Evolutionary conservation across 2,888 invertebrate genomes (phyloP).

Genomic region (Cerastis leucographa): DNA sequence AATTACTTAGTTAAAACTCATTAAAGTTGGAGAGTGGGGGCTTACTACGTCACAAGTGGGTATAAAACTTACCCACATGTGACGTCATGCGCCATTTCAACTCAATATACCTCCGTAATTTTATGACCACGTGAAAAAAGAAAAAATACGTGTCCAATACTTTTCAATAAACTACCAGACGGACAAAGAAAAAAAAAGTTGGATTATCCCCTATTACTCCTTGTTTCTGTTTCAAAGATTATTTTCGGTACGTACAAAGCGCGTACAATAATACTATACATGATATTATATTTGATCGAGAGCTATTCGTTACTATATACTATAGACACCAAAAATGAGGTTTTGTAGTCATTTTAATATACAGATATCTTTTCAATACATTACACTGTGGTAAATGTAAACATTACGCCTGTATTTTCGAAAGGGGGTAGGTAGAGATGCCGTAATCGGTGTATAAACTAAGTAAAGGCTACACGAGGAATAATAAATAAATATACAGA

Average conservation of each 20-base stretch:
- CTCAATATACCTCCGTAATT: too few species aligned
- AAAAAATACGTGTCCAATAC: too few species aligned
- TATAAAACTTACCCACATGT: too few species aligned
- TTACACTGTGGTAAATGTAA: slow-evolving; percentile 11
- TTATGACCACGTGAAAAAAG: too few species aligned
- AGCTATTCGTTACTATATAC: slow-evolving; percentile 16
- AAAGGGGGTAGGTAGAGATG: background rate
- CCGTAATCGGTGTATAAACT: background rate
- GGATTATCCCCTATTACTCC: too few species aligned
- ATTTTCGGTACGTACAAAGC: slow-evolving; percentile 25
- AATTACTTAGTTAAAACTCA: too few species aligned
- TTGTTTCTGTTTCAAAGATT: background rate
- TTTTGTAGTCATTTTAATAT: slow-evolving; percentile 24
- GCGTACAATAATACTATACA: slow-evolving; percentile 44
- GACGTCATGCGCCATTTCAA: too few species aligned
- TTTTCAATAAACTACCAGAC: too few species aligned
- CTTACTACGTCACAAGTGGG: too few species aligned
- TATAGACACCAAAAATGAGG: slow-evolving; percentile 60
- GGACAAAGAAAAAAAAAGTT: too few species aligned
- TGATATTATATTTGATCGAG: slow-evolving; percentile 51
- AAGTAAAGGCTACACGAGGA: background rate
- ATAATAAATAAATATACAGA: background rate
- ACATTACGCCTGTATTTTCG: too few species aligned
- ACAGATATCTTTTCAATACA: background rate
- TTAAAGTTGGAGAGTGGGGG: too few species aligned